These are phyloP conservation scores for Acrocephalus arundinaceus DNA, from an alignment of 2,113 vertebrate species.

Conservation along the genomic window DNA sequence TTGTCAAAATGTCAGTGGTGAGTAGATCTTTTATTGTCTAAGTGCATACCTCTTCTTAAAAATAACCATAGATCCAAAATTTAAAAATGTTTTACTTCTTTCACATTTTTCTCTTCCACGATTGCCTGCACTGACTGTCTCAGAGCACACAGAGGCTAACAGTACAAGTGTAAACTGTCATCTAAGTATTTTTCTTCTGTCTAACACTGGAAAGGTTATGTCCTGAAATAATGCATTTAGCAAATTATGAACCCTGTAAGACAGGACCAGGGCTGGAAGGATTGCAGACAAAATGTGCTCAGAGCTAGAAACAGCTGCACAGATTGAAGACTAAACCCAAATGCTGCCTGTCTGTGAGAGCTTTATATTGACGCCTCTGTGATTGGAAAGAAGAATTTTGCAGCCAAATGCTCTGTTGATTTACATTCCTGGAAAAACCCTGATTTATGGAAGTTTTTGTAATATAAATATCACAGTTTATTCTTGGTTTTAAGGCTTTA, in stretches of 20 bases:
- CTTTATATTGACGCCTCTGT: background rate
- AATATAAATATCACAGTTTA: background rate
- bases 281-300: background rate
- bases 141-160: background rate
- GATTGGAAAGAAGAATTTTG: conserved; percentile 19
- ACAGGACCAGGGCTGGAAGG: background rate
- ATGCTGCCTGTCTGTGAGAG: background rate
- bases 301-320: background rate
- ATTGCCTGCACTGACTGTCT: background rate
- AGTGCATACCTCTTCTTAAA: background rate
- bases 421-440: background rate
- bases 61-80: background rate
- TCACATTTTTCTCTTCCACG: background rate
- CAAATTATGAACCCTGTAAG: background rate
- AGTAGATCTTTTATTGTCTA: background rate
- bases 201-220: background rate
- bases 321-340: background rate
- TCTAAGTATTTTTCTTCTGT: background rate
- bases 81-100: background rate
- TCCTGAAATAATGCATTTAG: background rate
- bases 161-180: conserved; percentile 27
- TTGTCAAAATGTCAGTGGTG: background rate
- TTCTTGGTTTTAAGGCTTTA: background rate
- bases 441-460: background rate
- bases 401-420: conserved; percentile 4